These are phyloP conservation scores for Mizuhopecten yessoensis DNA, from an alignment of 1,140 invertebrate species.

Conservation along the genomic window DNA sequence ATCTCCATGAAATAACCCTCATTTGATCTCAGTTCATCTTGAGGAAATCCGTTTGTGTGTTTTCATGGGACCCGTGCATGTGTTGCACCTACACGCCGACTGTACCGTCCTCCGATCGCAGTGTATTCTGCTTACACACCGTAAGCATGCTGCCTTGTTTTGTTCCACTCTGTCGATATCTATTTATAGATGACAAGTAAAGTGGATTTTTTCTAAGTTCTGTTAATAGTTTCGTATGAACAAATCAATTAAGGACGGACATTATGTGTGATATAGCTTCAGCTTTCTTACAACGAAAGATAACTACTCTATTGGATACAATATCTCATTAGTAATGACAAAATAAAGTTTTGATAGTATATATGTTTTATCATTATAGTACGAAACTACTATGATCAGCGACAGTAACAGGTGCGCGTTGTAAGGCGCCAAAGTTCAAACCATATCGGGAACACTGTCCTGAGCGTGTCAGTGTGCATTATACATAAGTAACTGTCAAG, in stretches of 20 bases:
- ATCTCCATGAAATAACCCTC: conserved; percentile 55
- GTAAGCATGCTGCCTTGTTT: conserved; percentile 33
- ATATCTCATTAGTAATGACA: neutral
- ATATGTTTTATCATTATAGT: neutral
- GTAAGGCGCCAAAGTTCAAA: neutral
- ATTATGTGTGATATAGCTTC: neutral
- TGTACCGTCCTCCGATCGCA: neutral
- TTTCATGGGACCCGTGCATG: conserved; percentile 6
- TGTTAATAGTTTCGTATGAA: neutral
- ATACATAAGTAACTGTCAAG: no score
- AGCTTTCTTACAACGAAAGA: neutral
- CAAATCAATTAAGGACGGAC: neutral
- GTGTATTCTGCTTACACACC: neutral
- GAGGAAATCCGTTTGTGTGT: neutral
- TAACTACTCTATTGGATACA: neutral
- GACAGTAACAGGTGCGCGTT: neutral
- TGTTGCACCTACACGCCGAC: neutral
- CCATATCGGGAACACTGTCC: neutral
- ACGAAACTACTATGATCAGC: neutral
- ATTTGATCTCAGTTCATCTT: conserved; percentile 44
- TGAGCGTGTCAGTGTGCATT: no score
- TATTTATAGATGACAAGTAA: conserved; percentile 27
- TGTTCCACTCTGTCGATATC: conserved; percentile 30
- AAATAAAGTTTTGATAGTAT: neutral
- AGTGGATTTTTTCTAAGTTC: neutral